A percentile compares a stretch with the other conserved stretches of the same genome.
phyloP scores from a whole-genome alignment of 1,140 invertebrate species.

The Eubasilissa regina region DNA sequence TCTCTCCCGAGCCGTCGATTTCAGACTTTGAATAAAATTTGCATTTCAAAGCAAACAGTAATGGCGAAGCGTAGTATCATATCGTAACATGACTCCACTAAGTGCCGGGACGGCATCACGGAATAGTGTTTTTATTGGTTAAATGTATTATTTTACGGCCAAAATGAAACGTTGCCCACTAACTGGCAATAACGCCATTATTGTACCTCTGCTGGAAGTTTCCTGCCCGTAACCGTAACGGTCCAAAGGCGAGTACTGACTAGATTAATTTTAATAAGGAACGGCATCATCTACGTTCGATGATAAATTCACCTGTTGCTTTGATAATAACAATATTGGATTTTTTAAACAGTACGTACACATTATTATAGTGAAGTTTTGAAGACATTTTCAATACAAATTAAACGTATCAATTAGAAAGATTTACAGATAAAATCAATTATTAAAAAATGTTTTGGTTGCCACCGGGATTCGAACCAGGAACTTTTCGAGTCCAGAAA shows the following conservation, averaged over 20 bases:
- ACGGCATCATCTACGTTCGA: neutral
- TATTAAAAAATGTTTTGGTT: no score
- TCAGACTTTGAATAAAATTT: conserved; percentile 42
- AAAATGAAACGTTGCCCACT: conserved; percentile 27
- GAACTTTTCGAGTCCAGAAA: no score
- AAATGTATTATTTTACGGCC: conserved; percentile 41
- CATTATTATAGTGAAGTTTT: no score
- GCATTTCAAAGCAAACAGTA: conserved; percentile 42
- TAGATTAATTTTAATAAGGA: neutral
- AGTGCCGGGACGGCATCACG: conserved; percentile 29
- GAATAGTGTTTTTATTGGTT: conserved; percentile 40
- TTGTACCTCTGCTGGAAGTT: neutral
- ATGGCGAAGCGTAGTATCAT: conserved; percentile 28
- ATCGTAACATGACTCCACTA: conserved; percentile 24
- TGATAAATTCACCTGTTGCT: conserved; percentile 7
- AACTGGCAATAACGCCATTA: conserved; percentile 41
- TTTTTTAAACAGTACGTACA: no score
- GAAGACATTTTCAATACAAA: no score
- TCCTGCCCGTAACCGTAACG: conserved; percentile 4
- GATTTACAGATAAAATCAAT: no score
- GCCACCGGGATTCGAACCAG: no score
- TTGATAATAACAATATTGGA: neutral
- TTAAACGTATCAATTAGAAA: no score
- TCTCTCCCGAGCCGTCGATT: conserved; percentile 39
- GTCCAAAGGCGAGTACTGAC: neutral